Conservation (phyloP, 2,797 vertebrate species). For the Falco berigora region DNA sequence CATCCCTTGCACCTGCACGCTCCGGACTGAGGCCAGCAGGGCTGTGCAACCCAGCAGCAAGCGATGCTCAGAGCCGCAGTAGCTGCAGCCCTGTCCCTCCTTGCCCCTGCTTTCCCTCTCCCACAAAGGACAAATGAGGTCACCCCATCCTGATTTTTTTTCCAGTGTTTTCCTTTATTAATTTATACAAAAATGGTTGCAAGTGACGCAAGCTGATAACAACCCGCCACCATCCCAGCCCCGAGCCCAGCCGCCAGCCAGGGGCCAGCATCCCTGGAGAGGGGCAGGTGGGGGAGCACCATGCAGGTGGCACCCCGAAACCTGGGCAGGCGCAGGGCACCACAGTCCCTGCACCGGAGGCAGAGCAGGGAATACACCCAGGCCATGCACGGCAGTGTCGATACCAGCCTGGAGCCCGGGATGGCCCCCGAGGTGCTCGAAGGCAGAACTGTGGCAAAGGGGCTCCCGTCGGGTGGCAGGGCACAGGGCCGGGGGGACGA, state of each 20-base stretch:
- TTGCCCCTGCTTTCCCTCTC: not conserved
- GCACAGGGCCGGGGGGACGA: not conserved
- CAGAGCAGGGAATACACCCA: not conserved
- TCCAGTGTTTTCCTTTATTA: slow-evolving; percentile 44
- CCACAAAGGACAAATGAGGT: not conserved
- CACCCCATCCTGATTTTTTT: not conserved
- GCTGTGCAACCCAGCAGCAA: not conserved
- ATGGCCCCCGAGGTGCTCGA: not conserved
- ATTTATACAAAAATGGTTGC: slow-evolving; percentile 53
- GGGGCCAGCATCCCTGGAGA: not conserved
- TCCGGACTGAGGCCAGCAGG: not conserved
- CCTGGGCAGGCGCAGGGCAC: not conserved
- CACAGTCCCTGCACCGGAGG: rapidly evolving
- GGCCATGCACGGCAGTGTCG: rapidly evolving
- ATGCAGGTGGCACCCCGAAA: not conserved
- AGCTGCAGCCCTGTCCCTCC: not conserved
- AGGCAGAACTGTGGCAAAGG: not conserved
- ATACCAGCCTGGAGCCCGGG: not conserved
- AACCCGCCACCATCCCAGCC: not conserved
- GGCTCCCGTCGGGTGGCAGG: not conserved
- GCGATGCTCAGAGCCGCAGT: rapidly evolving
- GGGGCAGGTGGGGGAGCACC: not conserved
- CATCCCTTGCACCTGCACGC: not conserved
- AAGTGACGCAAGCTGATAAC: not conserved
- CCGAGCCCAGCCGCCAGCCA: not conserved